Base-by-base conservation (phyloP, 2,113 vertebrate genomes). In the Bombycilla garrulus region DNA sequence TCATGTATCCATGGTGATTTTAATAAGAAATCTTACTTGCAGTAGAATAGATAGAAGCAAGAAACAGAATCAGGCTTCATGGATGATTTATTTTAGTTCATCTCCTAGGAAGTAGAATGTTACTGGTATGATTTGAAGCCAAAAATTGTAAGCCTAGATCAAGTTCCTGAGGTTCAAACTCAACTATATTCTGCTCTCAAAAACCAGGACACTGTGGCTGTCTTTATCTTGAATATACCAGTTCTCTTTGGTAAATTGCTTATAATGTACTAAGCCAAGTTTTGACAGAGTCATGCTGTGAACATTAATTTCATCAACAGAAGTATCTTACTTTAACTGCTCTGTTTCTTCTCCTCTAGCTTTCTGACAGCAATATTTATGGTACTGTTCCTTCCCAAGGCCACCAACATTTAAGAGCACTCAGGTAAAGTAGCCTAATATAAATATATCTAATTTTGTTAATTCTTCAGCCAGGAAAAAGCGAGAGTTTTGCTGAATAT, bases 1-100 rank as follows among this genome's bases (percentile, higher is more conserved):
- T 96, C 92, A 88, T 74, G 93, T 95, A 92, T 95, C 96, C 93
- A 94, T 95, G 93, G 95, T 71, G 92, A 97, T 97, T 96, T 93
- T 96, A 95, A 84, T 93, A 97, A 93, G 90, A 95, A 96, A 91
- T 92, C 92, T 95, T 86, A 77, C 88, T 96, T 94, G 74, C 67
- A 71, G 44, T 66, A 83, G 84, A 92, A 89, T 20, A 92, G 90
- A 93, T 73, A 51, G 94, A 94, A 94, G 88, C 22, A 90, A 93
- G 88, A 80, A 96, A 74, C 67, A 94, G 87, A 93, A 90, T 80
- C 50, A 62, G 76, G 67, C 90, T 96, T 94, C 89, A 92, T 0
- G 54, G 88, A 56, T 93, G 76, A 96, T 88, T 90, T 95, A 92
- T 93, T 95, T 96, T 91, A 81, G 86, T 84, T 93, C 82, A 88